These are phyloP conservation scores for Andrena cerasifolii DNA, from an alignment of 1,140 invertebrate species.

Conservation along the genomic window DNA sequence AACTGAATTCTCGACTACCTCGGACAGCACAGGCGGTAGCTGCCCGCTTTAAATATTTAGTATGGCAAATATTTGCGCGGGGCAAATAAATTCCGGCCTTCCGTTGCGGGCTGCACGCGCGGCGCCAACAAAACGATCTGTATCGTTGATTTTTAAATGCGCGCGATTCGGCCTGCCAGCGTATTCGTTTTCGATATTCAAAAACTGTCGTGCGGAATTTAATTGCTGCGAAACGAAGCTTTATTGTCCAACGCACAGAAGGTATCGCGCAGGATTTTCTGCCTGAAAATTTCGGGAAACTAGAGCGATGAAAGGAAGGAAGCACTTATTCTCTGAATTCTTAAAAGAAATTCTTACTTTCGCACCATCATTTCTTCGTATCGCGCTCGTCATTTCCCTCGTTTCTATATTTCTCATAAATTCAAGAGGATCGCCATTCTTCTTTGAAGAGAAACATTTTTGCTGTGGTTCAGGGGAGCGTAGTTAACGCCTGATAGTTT, in stretches of 20 bases:
- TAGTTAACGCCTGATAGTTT: no score
- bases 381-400: no score
- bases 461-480: no score
- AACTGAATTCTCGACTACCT: not conserved
- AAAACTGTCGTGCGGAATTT: constrained; percentile 27
- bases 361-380: no score
- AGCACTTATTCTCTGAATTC: no score
- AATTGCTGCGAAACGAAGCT: constrained; percentile 30
- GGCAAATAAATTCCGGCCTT: constrained; percentile 37
- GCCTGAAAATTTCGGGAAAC: not conserved
- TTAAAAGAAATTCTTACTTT: no score
- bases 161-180: not conserved
- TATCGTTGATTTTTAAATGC: constrained; percentile 48
- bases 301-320: no score
- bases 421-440: no score
- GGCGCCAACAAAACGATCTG: constrained; percentile 15
- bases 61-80: constrained; percentile 39
- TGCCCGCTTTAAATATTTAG: constrained; percentile 36
- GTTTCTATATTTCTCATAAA: no score
- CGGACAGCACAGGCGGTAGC: not conserved
- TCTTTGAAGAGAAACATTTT: no score
- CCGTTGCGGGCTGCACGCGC: not conserved
- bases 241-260: not conserved
- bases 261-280: not conserved
- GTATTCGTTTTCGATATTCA: constrained; percentile 37